Conservation (phyloP, 2,888 invertebrate genomes). For the Drosophila nigricruria region DNA sequence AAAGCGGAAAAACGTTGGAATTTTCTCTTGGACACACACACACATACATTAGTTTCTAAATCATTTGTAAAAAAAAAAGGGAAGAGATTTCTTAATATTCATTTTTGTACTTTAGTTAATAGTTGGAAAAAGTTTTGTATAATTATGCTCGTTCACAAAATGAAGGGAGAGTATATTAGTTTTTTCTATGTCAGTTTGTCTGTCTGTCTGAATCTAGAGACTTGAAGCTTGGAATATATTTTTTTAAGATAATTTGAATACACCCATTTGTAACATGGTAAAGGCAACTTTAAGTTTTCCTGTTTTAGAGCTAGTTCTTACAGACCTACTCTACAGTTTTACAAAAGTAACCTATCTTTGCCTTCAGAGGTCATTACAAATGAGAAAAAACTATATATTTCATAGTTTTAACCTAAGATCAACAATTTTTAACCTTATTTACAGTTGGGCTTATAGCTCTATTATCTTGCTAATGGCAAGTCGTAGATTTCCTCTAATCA, state of each 20-base stretch:
- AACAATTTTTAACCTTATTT: too few relatives aligned
- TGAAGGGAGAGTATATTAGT: neutral
- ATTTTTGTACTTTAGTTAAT: conserved; percentile 49
- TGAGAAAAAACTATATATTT: too few relatives aligned
- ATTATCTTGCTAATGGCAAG: neutral
- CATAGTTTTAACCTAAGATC: too few relatives aligned
- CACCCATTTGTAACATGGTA: neutral
- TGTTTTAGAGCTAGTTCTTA: neutral
- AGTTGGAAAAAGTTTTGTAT: conserved; percentile 18
- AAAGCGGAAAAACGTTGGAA: conserved; percentile 8
- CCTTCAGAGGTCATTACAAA: too few relatives aligned
- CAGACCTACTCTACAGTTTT: too few relatives aligned
- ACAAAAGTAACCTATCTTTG: too few relatives aligned
- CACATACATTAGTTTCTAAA: conserved; percentile 65
- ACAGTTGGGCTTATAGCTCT: neutral
- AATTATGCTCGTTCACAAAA: neutral
- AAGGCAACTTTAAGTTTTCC: too few relatives aligned
- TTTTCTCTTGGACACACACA: conserved; percentile 17
- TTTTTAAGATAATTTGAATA: neutral
- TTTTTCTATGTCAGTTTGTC: neutral
- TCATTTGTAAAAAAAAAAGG: conserved; percentile 53
- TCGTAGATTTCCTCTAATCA: neutral
- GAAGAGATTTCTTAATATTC: conserved; percentile 36
- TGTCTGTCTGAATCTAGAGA: neutral
- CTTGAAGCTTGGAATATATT: neutral